Evolutionary conservation across 2,113 vertebrate species (phyloP).

Genomic region (Bubo blakistoni): DNA sequence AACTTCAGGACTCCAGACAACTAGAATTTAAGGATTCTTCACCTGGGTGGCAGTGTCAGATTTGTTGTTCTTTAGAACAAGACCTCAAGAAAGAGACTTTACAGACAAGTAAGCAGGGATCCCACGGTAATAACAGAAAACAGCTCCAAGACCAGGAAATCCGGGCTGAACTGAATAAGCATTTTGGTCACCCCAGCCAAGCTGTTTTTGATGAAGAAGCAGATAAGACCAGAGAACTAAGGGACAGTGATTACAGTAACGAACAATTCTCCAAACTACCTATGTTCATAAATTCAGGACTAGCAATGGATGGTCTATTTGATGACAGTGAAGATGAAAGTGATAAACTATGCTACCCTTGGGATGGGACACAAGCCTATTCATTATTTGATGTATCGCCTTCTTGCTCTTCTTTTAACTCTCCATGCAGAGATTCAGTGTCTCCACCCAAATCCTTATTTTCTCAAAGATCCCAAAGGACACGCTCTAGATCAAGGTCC

Average conservation of each 20-base stretch:
- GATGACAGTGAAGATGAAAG: conserved; percentile 89
- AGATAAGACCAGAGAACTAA: conserved; percentile 75
- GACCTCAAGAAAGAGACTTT: conserved; percentile 76
- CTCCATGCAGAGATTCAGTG: conserved; percentile 90
- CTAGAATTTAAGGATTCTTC: conserved; percentile 87
- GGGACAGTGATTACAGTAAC: conserved; percentile 78
- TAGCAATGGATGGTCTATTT: conserved; percentile 87
- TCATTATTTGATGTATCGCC: conserved; percentile 92
- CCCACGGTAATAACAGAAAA: conserved; percentile 81
- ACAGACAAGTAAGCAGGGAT: conserved; percentile 73
- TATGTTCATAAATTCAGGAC: conserved; percentile 89
- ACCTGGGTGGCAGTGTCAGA: conserved; percentile 79
- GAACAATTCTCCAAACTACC: conserved; percentile 85
- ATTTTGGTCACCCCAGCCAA: conserved; percentile 91
- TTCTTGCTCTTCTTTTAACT: conserved; percentile 92
- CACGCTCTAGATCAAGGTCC: conserved; percentile 79
- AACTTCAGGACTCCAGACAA: conserved; percentile 84
- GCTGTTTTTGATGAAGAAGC: conserved; percentile 83
- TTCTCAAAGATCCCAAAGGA: conserved; percentile 87
- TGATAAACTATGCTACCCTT: conserved; percentile 89
- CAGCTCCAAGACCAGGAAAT: conserved; percentile 94
- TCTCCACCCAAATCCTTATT: conserved; percentile 90
- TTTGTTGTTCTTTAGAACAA: conserved; percentile 75
- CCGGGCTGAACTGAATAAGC: conserved; percentile 97
- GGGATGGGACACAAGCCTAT: conserved; percentile 91